A percentile compares a stretch with the other conserved stretches of the same genome.
Conservation (phyloP, 2,113 vertebrate species). For the Euleptes europaea region DNA sequence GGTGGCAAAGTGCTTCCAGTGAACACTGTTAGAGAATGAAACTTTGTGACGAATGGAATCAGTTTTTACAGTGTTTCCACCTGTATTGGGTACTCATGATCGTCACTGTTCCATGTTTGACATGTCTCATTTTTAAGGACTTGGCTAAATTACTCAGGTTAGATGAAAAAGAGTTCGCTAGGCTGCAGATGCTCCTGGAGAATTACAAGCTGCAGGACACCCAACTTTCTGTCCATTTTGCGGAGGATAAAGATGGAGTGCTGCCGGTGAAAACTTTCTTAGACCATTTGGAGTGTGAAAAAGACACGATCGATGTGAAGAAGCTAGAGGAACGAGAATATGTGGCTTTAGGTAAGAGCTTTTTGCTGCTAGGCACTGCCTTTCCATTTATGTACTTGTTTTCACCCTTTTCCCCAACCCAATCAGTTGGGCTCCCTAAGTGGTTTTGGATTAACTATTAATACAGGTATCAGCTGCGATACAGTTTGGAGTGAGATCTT, state of each 20-base stretch:
- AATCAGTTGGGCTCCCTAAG: too few relatives aligned
- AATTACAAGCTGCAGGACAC: conserved; percentile 82
- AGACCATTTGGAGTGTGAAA: conserved; percentile 86
- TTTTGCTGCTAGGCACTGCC: not conserved
- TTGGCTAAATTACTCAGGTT: conserved; percentile 75
- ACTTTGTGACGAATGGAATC: not conserved
- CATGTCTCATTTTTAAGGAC: conserved; percentile 64
- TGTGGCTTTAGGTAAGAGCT: conserved; percentile 76
- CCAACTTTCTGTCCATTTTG: conserved; percentile 77
- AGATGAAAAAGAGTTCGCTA: conserved; percentile 81
- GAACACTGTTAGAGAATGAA: not conserved
- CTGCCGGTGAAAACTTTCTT: conserved; percentile 86
- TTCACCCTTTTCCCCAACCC: too few relatives aligned
- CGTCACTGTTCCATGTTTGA: not conserved
- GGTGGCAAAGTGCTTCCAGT: not conserved
- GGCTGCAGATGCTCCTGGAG: conserved; percentile 78
- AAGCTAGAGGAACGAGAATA: conserved; percentile 71
- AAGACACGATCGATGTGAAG: conserved; percentile 78
- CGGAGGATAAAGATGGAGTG: conserved; percentile 72
- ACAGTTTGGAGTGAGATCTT: too few relatives aligned
- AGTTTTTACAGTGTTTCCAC: not conserved
- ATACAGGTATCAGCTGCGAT: too few relatives aligned
- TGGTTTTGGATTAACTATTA: too few relatives aligned
- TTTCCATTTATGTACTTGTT: not conserved
- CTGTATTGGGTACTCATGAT: not conserved